phyloP scores from a whole-genome alignment of 2,797 vertebrate genomes.

The Bradypodion ventrale region DNA sequence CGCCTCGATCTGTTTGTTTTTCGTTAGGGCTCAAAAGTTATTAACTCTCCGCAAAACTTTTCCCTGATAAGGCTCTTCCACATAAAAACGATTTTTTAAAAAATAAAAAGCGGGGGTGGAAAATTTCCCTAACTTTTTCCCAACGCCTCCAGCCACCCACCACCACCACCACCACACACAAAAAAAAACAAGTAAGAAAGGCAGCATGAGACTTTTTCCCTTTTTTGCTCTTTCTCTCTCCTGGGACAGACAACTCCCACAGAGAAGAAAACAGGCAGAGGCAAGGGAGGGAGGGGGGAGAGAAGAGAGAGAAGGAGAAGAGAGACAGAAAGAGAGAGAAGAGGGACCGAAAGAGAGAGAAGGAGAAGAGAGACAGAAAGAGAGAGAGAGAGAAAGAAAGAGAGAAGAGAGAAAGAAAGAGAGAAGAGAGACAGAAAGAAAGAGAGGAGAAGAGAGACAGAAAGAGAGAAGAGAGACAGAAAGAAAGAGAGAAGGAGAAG shows the following conservation, averaged over 20 bases:
- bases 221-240: conserved; percentile 2
- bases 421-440: too few relatives aligned
- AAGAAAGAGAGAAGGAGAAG: too few relatives aligned
- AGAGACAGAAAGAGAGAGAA: background rate
- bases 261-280: background rate
- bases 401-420: too few relatives aligned
- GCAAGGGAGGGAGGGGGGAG: too few relatives aligned
- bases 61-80: background rate
- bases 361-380: too few relatives aligned
- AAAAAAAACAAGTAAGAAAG: background rate
- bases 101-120: background rate
- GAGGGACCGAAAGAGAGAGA: too few relatives aligned
- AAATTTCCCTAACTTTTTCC: background rate
- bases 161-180: background rate
- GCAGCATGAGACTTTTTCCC: conserved; percentile 21
- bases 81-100: too few relatives aligned
- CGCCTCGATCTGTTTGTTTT: background rate
- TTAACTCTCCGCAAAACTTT: background rate
- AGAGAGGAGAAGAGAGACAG: too few relatives aligned
- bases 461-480: too few relatives aligned
- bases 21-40: conserved; percentile 11
- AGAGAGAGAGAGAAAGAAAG: too few relatives aligned
- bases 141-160: background rate
- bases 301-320: too few relatives aligned
- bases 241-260: conserved; percentile 22